Conservation (phyloP, 2,888 invertebrate genomes). For the Lochmaea capreae region DNA sequence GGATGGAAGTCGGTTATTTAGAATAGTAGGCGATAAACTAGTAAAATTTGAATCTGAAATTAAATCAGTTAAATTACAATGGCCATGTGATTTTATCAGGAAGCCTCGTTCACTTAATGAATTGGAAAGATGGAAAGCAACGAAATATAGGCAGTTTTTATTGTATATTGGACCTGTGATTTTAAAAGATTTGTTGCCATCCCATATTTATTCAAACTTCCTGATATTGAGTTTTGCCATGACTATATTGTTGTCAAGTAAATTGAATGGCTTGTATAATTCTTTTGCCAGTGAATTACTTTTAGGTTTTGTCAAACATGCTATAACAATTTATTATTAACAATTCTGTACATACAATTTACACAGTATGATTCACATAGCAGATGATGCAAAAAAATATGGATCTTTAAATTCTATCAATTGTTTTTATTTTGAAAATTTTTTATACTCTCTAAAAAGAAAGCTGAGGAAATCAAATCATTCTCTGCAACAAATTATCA, state of each 20-base stretch:
- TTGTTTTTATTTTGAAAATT: constrained; percentile 40
- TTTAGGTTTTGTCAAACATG: constrained; percentile 29
- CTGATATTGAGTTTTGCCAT: constrained; percentile 13
- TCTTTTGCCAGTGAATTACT: constrained; percentile 42
- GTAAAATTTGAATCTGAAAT: constrained; percentile 21
- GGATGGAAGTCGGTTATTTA: constrained; percentile 41
- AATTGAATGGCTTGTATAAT: constrained; percentile 31
- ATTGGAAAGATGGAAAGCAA: constrained; percentile 20
- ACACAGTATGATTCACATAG: constrained; percentile 35
- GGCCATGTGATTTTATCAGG: constrained; percentile 17
- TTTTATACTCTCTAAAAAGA: constrained; percentile 32
- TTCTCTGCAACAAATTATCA: constrained; percentile 31
- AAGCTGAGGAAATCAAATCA: constrained; percentile 35
- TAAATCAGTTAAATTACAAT: constrained; percentile 12
- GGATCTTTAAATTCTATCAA: constrained; percentile 29
- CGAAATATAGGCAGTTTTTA: constrained; percentile 18
- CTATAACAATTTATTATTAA: constrained; percentile 34
- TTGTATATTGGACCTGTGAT: constrained; percentile 23
- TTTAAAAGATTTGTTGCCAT: constrained; percentile 4
- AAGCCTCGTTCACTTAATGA: constrained; percentile 11
- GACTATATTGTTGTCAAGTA: constrained; percentile 16
- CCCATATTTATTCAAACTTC: constrained; percentile 15
- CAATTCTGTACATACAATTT: constrained; percentile 37
- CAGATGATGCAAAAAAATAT: constrained; percentile 36
- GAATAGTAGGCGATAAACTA: constrained; percentile 28